phyloP scores from a whole-genome alignment of 2,113 vertebrate species.

The Periophthalmodon schlosseri region DNA sequence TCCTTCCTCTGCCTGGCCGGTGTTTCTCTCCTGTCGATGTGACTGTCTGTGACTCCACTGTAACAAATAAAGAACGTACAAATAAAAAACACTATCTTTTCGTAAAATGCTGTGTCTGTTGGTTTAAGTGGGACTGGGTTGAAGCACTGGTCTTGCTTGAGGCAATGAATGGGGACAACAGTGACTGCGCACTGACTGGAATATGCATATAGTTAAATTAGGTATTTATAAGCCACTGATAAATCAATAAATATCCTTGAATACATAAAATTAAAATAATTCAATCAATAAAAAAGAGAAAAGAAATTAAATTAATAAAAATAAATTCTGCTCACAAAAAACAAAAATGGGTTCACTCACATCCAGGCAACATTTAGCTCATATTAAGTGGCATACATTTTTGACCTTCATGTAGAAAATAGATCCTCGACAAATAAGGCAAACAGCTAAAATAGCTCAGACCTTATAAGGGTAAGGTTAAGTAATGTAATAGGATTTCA shows the following conservation, averaged over 20 bases:
- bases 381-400: too few species aligned
- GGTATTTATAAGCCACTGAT: neutral
- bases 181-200: constrained; percentile 22
- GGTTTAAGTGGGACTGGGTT: constrained; percentile 43
- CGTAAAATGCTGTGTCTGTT: constrained; percentile 58
- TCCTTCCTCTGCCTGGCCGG: constrained; percentile 39
- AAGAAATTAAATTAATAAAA: neutral
- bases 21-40: constrained; percentile 62
- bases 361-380: neutral
- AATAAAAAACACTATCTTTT: constrained; percentile 72
- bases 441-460: constrained; percentile 2
- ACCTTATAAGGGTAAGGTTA: neutral
- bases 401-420: neutral
- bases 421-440: neutral
- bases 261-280: neutral
- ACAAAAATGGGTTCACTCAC: neutral
- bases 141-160: neutral
- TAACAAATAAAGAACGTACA: constrained; percentile 70
- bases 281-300: neutral
- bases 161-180: neutral
- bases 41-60: constrained; percentile 54
- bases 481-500: neutral
- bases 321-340: neutral
- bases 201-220: constrained; percentile 16
- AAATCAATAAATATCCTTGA: neutral